Base-by-base conservation (phyloP, 2,888 invertebrate species). In the Empis livida region DNA sequence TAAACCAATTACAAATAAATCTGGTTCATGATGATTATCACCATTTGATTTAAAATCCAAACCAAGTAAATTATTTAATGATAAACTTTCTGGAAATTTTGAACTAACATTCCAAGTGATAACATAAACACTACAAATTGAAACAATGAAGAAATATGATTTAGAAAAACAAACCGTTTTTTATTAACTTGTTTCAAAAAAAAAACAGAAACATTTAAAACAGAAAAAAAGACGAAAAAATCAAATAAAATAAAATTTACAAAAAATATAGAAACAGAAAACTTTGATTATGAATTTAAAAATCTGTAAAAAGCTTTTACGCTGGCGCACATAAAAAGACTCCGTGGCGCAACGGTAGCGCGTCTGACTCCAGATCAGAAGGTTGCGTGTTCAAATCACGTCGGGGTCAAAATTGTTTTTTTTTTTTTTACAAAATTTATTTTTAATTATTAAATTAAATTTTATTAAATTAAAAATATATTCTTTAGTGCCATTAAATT, bases 81-180 rank as follows among this genome's bases (percentile, higher is more conserved):
- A 75, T 17, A 83, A 70, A 64, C 85, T 82, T 59, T 85, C 81
- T 31, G 85, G 84, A 53, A 75, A 75, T 59, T 78, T 82, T 1
- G 87, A 84, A 35, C 88, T 90, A 45, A 94, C 92, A 75, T 94
- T 94, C 81, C 89, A 94, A 39, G 93, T 93, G 41, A 84, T 79
- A 58, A 90, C 76, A 67, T 87, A 88, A 54, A 91, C 71, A 62
- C 84, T 87, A 62, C 5, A 27, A 41, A 41, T n/a, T 13, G 6
- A 15, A 38, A 27, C 14, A 40, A 40, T 10, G 10, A 40, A 40
- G 20, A n/a, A 4, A 13, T 2, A 5, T 35, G 2, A 13, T 13
- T 35, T 27, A 27, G 6, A 20, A 20, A 20, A 20, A n/a, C n/a
- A n/a, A 20, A 20, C 3, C 6, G 20, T 20, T 20, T 20, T 20